Evolutionary conservation across 2,113 vertebrate genomes (phyloP).

Genomic region (Globicephala melas): DNA sequence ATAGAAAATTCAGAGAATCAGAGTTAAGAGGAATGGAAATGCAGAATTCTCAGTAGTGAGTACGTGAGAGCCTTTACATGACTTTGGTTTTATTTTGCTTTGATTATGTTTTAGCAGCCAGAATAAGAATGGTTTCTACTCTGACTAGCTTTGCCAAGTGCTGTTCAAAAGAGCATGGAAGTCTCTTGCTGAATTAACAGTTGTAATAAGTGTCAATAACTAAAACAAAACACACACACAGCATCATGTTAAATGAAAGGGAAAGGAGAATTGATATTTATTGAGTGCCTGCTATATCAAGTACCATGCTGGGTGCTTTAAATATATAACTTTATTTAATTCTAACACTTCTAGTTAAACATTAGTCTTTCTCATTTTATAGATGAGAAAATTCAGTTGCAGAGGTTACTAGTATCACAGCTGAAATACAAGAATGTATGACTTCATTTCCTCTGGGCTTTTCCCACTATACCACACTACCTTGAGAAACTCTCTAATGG

Average conservation of each 20-base stretch:
- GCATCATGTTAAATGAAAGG: background rate
- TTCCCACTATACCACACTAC: background rate
- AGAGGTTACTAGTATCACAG: background rate
- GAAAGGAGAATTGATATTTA: slow-evolving; percentile 6
- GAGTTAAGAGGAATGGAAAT: background rate
- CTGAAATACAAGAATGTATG: background rate
- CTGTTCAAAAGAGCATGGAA: background rate
- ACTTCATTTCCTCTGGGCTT: background rate
- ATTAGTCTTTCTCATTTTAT: slow-evolving; percentile 8
- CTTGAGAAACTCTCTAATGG: background rate
- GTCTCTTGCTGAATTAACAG: background rate
- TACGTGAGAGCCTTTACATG: background rate
- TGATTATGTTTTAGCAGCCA: slow-evolving; percentile 23
- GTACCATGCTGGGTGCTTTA: background rate
- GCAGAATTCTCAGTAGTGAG: background rate
- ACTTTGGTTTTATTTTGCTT: slow-evolving; percentile 21
- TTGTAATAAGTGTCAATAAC: slow-evolving; percentile 1
- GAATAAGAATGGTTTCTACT: background rate
- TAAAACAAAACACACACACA: background rate
- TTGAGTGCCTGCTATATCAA: background rate
- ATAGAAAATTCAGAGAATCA: background rate
- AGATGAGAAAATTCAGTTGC: background rate
- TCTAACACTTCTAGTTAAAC: slow-evolving; percentile 12
- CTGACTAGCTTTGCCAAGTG: slow-evolving; percentile 9
- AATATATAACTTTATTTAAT: slow-evolving; percentile 38